Conservation (phyloP, 2,888 invertebrate genomes). For the Oxytorus armatus region DNA sequence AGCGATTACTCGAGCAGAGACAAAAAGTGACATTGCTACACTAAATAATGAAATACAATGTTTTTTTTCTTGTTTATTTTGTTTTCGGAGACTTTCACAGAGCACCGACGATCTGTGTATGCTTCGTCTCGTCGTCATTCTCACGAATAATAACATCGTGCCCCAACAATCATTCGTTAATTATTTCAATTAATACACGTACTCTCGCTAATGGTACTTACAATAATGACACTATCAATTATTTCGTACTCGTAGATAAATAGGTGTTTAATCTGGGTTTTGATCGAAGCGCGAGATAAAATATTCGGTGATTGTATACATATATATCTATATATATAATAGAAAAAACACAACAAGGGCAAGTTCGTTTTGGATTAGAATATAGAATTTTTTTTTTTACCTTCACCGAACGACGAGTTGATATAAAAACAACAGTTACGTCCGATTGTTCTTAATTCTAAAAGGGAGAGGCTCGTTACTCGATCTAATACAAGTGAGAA, state of each 20-base stretch:
- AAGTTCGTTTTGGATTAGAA: slow-evolving; percentile 74
- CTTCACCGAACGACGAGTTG: slow-evolving; percentile 77
- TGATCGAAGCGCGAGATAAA: slow-evolving; percentile 82
- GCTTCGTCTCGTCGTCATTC: slow-evolving; percentile 20
- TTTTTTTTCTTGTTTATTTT: slow-evolving; percentile 2
- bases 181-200: slow-evolving; percentile 38
- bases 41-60: slow-evolving; percentile 21
- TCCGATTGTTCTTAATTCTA: slow-evolving; percentile 64
- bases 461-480: slow-evolving; percentile 37
- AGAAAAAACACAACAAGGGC: slow-evolving; percentile 82
- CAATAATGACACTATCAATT: slow-evolving; percentile 45
- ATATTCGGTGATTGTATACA: slow-evolving; percentile 77
- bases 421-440: slow-evolving; percentile 81
- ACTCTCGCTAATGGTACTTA: slow-evolving; percentile 26
- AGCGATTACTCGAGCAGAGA: slow-evolving; percentile 15
- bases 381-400: slow-evolving; percentile 76
- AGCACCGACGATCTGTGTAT: slow-evolving; percentile 19
- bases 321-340: too few species aligned
- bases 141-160: slow-evolving; percentile 2
- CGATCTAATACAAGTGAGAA: slow-evolving; percentile 51
- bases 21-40: slow-evolving; percentile 7
- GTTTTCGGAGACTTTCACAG: slow-evolving; percentile 36
- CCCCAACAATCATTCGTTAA: slow-evolving; percentile 16
- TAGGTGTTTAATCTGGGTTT: slow-evolving; percentile 72
- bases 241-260: slow-evolving; percentile 74